Evolutionary conservation across 2,113 vertebrate genomes (phyloP).

Genomic region (Caloenas nicobarica): DNA sequence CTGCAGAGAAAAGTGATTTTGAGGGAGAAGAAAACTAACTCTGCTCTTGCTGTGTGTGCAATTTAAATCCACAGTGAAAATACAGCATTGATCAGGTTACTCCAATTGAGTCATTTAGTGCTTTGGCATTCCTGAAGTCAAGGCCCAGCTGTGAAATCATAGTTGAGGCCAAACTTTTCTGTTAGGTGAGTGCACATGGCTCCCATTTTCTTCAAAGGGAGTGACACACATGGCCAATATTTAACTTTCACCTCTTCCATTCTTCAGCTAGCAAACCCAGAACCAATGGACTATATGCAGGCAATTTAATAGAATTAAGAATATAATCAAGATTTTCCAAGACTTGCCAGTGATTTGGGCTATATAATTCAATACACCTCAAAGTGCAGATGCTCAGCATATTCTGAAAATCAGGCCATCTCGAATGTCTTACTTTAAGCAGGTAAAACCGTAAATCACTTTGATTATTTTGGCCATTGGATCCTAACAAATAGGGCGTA

Average conservation of each 20-base stretch:
- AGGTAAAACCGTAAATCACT: constrained; percentile 39
- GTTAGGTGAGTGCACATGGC: constrained; percentile 65
- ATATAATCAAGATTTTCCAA: constrained; percentile 48
- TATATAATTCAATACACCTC: constrained; percentile 39
- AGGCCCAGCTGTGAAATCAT: constrained; percentile 66
- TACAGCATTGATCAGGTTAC: constrained; percentile 49
- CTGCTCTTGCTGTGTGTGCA: constrained; percentile 14
- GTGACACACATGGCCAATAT: constrained; percentile 64
- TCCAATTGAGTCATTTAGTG: constrained; percentile 61
- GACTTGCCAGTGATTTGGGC: constrained; percentile 31
- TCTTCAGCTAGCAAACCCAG: constrained; percentile 49
- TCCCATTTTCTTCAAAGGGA: constrained; percentile 72
- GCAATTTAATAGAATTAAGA: constrained; percentile 60
- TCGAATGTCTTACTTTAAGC: not conserved
- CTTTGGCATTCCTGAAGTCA: constrained; percentile 49
- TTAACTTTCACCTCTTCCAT: constrained; percentile 65
- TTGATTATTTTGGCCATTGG: not conserved
- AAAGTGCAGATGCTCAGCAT: not conserved
- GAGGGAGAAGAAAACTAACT: constrained; percentile 47
- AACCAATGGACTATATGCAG: constrained; percentile 20
- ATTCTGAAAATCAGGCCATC: constrained; percentile 34
- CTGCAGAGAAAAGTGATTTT: constrained; percentile 49
- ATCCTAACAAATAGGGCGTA: not conserved
- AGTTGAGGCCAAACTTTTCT: constrained; percentile 46
- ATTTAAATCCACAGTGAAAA: constrained; percentile 51